Evolutionary conservation across 2,888 invertebrate species (phyloP), one percentile per base, ranked within the genome.

Genomic region (Lasioglossum morio): DNA sequence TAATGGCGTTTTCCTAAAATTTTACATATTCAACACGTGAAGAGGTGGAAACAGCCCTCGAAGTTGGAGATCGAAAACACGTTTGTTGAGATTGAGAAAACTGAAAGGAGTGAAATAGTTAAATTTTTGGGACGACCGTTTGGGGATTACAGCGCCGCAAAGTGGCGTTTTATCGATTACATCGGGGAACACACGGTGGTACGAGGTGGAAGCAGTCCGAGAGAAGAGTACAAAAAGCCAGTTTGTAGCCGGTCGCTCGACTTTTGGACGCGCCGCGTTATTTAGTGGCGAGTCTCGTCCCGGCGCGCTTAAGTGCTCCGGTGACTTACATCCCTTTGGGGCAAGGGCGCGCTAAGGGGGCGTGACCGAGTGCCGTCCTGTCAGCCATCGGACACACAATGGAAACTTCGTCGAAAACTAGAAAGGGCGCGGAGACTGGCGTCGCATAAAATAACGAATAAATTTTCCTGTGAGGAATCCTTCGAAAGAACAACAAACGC

Each of bases 301-400:
- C 92, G 84, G 88, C 90, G 85, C 89, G 92, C 90, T 90, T 92
- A 91, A 93, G 93, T 93, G 92, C 93, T 92, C 90, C 88, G 92
- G 90, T 93, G 92, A 92, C 93, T 93, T 92, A 93, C 93, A 93
- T 92, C 92, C 92, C 91, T 90, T 82, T 91, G 91, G 91, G 90
- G 88, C 88, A 88, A 91, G 93, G 92, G 89, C 91, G 91, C 90
- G 92, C 79, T 92, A 89, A 91, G 91, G 90, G 91, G 93, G 93
- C 93, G 92, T 90, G 85, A 87, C 90, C 87, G 86, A 84, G 86
- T 86, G 84, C 81, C 88, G 75, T 75, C 79, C 89, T 86, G 81
- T 85, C 87, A 75, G 87, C 73, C 85, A 83, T 85, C 87, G 77
- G 66, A 77, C 79, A 46, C 69, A 76, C 76, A 81, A 81, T 86